Evolutionary conservation across 1,140 invertebrate species (phyloP).

Genomic region (Euwallacea similis): DNA sequence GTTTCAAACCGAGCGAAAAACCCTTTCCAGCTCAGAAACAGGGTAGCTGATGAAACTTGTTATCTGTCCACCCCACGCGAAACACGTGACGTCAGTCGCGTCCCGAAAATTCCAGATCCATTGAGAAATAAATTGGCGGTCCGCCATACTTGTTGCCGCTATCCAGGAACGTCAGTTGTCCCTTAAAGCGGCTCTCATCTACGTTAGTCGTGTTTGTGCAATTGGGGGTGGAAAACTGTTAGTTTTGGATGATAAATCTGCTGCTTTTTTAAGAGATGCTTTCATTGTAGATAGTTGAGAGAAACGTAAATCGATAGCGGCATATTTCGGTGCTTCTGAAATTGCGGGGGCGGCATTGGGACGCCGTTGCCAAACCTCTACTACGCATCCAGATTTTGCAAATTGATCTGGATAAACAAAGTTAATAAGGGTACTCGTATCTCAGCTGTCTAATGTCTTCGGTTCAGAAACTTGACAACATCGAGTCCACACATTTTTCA

Average conservation of each 20-base stretch:
- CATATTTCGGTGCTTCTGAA: constrained; percentile 20
- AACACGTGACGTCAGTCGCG: constrained; percentile 12
- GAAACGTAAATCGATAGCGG: constrained; percentile 18
- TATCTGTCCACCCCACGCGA: not conserved
- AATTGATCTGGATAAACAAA: no score
- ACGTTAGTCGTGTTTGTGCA: no score
- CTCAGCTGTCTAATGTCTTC: no score
- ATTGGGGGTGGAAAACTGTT: no score
- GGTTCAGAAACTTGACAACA: no score
- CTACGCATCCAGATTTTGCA: no score
- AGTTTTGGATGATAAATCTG: no score
- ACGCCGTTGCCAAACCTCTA: not conserved
- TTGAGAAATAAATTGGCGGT: constrained; percentile 10
- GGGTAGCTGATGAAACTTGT: not conserved
- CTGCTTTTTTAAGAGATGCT: no score
- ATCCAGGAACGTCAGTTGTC: not conserved
- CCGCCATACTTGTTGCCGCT: constrained; percentile 18
- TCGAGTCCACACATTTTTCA: no score
- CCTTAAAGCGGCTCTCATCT: not conserved
- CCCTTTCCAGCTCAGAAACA: not conserved
- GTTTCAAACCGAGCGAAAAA: not conserved
- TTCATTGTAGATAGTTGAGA: constrained; percentile 6
- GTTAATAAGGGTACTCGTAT: no score
- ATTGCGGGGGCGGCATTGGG: constrained; percentile 7
- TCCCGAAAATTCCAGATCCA: constrained; percentile 16